Percentiles rank a stretch among this genome's conserved stretches.
These are phyloP conservation scores for Saimiri boliviensis DNA, from an alignment of 2,113 vertebrate genomes.

Conservation along the genomic window DNA sequence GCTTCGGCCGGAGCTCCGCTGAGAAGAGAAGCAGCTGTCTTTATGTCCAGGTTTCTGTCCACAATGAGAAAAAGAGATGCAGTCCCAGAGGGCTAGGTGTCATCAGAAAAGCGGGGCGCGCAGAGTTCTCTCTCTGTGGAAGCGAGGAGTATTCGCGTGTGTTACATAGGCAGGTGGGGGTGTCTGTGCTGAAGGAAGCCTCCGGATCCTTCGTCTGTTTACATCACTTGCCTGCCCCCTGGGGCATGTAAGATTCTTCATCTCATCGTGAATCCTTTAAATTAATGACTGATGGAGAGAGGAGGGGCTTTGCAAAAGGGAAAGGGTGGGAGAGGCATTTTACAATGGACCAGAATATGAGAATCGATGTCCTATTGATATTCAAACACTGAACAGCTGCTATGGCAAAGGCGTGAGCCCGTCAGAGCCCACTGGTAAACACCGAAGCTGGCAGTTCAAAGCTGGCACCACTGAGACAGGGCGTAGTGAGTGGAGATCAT, in stretches of 20 bases:
- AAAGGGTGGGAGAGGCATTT: not conserved
- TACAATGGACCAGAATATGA: not conserved
- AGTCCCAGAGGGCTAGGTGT: not conserved
- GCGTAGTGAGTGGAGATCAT: fast-evolving
- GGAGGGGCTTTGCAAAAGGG: not conserved
- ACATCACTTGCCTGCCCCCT: not conserved
- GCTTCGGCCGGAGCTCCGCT: not conserved
- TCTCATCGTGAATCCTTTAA: not conserved
- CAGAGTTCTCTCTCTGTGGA: not conserved
- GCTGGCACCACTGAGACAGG: not conserved
- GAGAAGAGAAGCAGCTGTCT: not conserved
- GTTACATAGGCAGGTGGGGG: fast-evolving
- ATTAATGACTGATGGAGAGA: not conserved
- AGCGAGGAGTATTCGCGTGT: not conserved
- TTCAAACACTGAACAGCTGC: not conserved
- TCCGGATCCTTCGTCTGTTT: not conserved
- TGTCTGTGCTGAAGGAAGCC: not conserved
- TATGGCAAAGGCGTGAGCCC: not conserved
- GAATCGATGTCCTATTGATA: not conserved
- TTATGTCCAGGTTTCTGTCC: not conserved
- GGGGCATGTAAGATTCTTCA: not conserved
- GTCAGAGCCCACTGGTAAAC: not conserved
- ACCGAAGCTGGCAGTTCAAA: not conserved
- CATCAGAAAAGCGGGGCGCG: not conserved
- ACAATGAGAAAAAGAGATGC: not conserved